phyloP scores from a whole-genome alignment of 2,797 vertebrate species.

The Fringilla coelebs region DNA sequence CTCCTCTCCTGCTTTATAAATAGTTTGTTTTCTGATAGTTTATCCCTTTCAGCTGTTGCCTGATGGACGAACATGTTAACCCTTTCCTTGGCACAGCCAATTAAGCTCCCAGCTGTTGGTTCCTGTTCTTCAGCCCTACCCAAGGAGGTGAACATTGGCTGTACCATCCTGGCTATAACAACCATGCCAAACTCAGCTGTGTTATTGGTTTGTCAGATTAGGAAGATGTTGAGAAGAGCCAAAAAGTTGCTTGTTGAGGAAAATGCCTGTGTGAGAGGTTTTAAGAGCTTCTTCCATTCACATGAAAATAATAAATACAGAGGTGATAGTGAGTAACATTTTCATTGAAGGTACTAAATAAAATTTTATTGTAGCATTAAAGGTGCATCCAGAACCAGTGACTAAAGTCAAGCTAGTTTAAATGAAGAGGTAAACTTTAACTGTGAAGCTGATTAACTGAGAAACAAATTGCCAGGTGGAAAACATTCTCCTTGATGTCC shows the following conservation, averaged over 20 bases:
- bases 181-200: background rate
- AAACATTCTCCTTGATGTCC: background rate
- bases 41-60: background rate
- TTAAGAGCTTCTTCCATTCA: background rate
- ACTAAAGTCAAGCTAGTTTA: background rate
- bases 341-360: background rate
- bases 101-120: background rate
- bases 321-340: background rate
- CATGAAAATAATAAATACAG: background rate
- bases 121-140: background rate
- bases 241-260: background rate
- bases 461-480: background rate
- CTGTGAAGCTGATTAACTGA: background rate
- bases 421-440: background rate
- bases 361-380: background rate
- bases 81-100: background rate
- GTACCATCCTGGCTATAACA: accelerated
- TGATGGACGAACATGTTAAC: background rate
- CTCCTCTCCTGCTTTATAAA: background rate
- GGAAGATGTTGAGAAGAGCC: background rate
- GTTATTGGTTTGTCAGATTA: background rate
- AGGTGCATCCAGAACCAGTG: background rate
- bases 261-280: background rate
- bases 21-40: background rate
- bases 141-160: background rate